These are phyloP conservation scores for Atta cephalotes DNA, from an alignment of 1,140 invertebrate genomes.

Conservation along the genomic window DNA sequence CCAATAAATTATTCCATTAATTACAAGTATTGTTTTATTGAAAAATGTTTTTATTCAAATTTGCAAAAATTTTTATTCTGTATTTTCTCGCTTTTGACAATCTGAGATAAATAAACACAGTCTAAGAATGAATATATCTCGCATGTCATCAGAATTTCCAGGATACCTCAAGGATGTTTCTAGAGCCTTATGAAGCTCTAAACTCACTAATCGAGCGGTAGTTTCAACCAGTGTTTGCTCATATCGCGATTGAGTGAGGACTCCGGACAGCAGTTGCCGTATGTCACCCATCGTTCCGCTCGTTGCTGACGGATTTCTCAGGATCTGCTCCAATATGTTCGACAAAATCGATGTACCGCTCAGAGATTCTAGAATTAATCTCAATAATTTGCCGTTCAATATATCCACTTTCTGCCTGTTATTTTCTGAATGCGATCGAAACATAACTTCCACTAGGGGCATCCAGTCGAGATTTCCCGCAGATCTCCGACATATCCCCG, in stretches of 20 bases:
- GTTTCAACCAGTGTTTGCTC: conserved; percentile 85
- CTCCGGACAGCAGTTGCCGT: conserved; percentile 82
- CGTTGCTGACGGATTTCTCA: conserved; percentile 84
- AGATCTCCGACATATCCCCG: conserved; percentile 82
- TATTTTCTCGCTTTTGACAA: no score
- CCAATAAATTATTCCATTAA: no score
- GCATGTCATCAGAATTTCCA: conserved; percentile 15
- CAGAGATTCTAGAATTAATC: conserved; percentile 82
- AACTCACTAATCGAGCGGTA: conserved; percentile 83
- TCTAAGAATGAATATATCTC: neutral
- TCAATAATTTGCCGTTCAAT: conserved; percentile 82
- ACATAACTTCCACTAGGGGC: conserved; percentile 82
- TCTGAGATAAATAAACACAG: no score
- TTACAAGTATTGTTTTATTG: no score
- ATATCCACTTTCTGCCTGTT: conserved; percentile 78
- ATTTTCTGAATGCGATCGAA: conserved; percentile 78
- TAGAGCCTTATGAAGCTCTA: conserved; percentile 83
- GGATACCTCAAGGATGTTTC: conserved; percentile 82
- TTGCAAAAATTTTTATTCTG: no score
- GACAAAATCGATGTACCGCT: conserved; percentile 84
- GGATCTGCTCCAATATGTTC: conserved; percentile 83
- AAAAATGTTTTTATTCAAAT: no score
- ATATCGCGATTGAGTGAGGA: conserved; percentile 83
- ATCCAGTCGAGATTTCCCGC: conserved; percentile 84
- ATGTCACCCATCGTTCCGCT: conserved; percentile 85